Base-by-base conservation (phyloP, 2,888 invertebrate species). In the Periphyllus acericola region DNA sequence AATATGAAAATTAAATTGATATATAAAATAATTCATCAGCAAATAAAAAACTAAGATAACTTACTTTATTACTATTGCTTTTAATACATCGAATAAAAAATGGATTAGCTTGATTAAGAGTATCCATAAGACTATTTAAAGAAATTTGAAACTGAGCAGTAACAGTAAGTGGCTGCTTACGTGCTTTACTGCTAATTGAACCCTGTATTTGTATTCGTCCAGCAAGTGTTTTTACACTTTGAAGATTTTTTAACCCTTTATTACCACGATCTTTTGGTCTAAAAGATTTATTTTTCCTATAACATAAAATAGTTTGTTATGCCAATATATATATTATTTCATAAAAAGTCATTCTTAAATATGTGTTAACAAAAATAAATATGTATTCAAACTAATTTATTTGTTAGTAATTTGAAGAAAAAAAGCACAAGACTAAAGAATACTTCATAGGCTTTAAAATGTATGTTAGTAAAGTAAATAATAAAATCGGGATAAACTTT, bases 131-230 rank as follows among this genome's bases (percentile, higher is more conserved):
- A 60, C 96, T 95, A 89, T 96, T 96, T 85, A 99, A 93, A 80
- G 98, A 98, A 92, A 96, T 96, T 92, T 98, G 96, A 92, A 99
- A 99, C 92, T 99, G 98, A 25, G 97, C 97, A 3, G 97, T 96
- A 2, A 98, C 98, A 0, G 98, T 98, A 91, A 97, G 94, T 21
- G 97, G 96, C 91, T 97, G 96, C 92, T 97, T 97, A 89, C 96
- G 93, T 68, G 95, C 95, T 91, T 94, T 94, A 25, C 93, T 93
- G 55, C 89, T 89, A 46, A 89, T 84, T 34, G 89, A 86, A 80
- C 89, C 89, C 75, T 88, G 89, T 32, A 92, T 90, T 90, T 93
- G 92, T 78, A 94, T 96, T 90, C 95, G 93, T 4, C 96, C 96
- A 1, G 97, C 97, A 84, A 98, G 93, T 8, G 97, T 97, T 92